Evolutionary conservation across 2,888 invertebrate genomes (phyloP).

Genomic region (Flexamia atlantica): DNA sequence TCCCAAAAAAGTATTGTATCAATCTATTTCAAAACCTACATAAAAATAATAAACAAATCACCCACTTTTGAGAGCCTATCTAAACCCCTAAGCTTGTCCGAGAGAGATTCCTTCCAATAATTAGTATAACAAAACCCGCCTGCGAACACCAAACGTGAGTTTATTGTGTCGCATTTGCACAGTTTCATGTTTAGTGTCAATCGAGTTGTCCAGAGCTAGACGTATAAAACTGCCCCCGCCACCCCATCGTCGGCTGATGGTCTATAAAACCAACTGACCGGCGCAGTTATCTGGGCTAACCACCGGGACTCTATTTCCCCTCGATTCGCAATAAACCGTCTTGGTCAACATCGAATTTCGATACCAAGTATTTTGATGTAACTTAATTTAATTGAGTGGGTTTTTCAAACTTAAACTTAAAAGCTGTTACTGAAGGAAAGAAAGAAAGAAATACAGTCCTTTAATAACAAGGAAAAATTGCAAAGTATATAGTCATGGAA

Average conservation of each 20-base stretch:
- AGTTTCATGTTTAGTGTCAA: slow-evolving; percentile 37
- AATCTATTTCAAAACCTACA: too few relatives aligned
- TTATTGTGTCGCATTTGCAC: slow-evolving; percentile 28
- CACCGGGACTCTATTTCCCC: slow-evolving; percentile 47
- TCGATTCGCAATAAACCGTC: slow-evolving; percentile 43
- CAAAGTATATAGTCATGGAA: too few relatives aligned
- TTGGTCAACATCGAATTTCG: background rate
- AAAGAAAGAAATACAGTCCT: too few relatives aligned
- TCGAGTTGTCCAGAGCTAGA: slow-evolving; percentile 38
- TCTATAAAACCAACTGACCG: slow-evolving; percentile 19
- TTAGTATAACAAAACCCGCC: background rate
- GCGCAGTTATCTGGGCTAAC: slow-evolving; percentile 28
- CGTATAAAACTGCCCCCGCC: slow-evolving; percentile 53
- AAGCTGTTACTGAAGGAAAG: too few relatives aligned
- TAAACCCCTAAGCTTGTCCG: too few relatives aligned
- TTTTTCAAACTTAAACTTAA: too few relatives aligned
- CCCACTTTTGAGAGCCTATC: too few relatives aligned
- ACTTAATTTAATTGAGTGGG: too few relatives aligned
- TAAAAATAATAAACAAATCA: too few relatives aligned
- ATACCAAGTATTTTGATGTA: background rate
- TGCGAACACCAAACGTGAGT: background rate
- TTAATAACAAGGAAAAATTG: too few relatives aligned
- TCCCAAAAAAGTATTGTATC: too few relatives aligned
- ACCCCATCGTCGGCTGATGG: background rate
- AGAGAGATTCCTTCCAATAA: too few relatives aligned